Evolutionary conservation across 1,140 invertebrate species (phyloP).

Genomic region (Babylonia areolata): DNA sequence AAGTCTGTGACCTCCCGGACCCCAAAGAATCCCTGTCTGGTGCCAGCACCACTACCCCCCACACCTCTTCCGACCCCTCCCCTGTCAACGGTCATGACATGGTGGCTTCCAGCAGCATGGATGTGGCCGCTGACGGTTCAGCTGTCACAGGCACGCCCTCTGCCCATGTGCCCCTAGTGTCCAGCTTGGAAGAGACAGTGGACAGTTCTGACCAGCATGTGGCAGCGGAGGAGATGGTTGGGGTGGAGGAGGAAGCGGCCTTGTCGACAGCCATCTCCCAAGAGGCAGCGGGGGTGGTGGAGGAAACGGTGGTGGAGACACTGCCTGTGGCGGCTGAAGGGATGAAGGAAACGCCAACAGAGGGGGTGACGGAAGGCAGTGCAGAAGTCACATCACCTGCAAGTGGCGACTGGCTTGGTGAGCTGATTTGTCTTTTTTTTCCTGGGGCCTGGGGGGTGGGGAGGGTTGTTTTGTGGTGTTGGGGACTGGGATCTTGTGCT

Average conservation of each 20-base stretch:
- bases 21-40: not conserved
- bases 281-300: not conserved
- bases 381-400: not conserved
- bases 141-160: not conserved
- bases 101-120: not conserved
- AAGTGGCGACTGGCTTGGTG: not conserved
- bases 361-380: not conserved
- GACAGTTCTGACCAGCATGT: constrained; percentile 26
- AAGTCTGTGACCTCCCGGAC: constrained; percentile 1
- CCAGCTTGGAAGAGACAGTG: not conserved
- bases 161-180: not conserved
- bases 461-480: too few species aligned
- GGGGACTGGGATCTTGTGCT: too few species aligned
- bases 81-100: not conserved
- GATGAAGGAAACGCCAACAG: not conserved
- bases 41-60: not conserved
- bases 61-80: not conserved
- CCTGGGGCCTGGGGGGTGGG: too few species aligned
- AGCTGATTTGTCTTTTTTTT: not conserved
- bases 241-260: not conserved
- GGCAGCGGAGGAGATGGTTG: constrained; percentile 24
- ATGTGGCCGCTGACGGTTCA: not conserved
- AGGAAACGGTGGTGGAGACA: constrained; percentile 9
- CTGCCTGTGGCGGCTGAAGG: constrained; percentile 2
- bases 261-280: not conserved